Evolutionary conservation across 1,140 invertebrate genomes (phyloP), one percentile per base, ranked within the genome.

Genomic region (Pseudomyrmex pallidus): DNA sequence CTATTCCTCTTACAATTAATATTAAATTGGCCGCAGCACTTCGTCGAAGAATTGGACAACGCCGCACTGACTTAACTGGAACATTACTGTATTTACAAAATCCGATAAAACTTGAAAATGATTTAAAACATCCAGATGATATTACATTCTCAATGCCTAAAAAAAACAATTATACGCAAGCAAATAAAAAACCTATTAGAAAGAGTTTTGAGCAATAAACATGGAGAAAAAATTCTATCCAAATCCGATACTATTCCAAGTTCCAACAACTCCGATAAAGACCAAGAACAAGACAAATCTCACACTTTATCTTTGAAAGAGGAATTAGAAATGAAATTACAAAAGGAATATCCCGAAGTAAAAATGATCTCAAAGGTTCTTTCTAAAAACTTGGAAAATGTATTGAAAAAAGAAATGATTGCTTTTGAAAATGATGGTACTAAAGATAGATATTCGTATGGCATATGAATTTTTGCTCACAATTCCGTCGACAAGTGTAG

Each of bases 391-490:
- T 48, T 73, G 66, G 63, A 74, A 7, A 68, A 82, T 84, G 46
- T 61, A 20, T 70, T 88, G 4, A 35, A 35, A 70, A 84, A 80
- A 87, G 82, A 89, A 68, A 88, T 88, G 78, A 67, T 12, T 70
- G 8, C 52, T 3, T 90, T 77, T 84, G 85, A 90, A 78, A 72
- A 44, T 59, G 84, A 83, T 50, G 88, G 84, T 78, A 68, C 66
- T 22, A 80, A 70, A 85, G 88, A 84, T 48, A 78, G 82, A 76
- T 87, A 85, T 73, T 70, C 22, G 56, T 54, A 57, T 80, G 66
- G 70, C 74, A 35, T 84, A 91, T 70, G 56, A 90, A 63, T 87
- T 74, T 83, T 85, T 90, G 46, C 35, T 88, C 20, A 88, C 87
- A 17, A 78, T 89, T 54, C 15, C 70, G 8, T 83, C 89, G 12